Evolutionary conservation across 2,113 vertebrate species (phyloP).

Genomic region (Brachyistius frenatus): DNA sequence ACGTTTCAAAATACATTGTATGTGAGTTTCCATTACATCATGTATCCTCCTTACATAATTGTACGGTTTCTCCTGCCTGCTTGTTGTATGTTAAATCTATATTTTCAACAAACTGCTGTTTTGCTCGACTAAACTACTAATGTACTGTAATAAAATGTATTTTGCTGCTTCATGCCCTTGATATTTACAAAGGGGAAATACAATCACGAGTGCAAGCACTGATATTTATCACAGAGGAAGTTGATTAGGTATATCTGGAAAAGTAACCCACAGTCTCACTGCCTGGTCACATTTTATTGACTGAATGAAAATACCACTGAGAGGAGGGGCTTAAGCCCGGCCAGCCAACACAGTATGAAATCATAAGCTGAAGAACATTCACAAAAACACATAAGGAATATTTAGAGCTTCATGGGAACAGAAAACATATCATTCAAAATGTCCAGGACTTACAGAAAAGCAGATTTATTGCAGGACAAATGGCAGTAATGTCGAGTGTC

Average conservation of each 20-base stretch:
- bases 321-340: conserved; percentile 46
- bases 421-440: conserved; percentile 51
- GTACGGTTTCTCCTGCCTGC: not conserved
- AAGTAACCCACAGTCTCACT: conserved; percentile 35
- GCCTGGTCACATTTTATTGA: conserved; percentile 61
- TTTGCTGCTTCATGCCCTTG: conserved; percentile 1
- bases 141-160: not conserved
- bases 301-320: conserved; percentile 65
- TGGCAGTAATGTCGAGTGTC: conserved; percentile 47
- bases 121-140: not conserved
- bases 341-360: conserved; percentile 33
- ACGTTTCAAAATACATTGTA: not conserved
- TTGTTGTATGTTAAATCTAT: not conserved
- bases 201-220: not conserved
- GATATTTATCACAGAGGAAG: conserved; percentile 47
- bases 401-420: conserved; percentile 27
- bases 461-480: conserved; percentile 59
- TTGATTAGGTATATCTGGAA: conserved; percentile 39
- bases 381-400: conserved; percentile 19
- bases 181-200: conserved; percentile 20
- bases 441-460: not conserved
- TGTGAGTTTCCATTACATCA: conserved; percentile 35
- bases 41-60: conserved; percentile 26
- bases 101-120: not conserved
- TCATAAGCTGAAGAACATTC: conserved; percentile 34